Conservation (phyloP, 2,797 vertebrate genomes). For the Centroberyx gerrardi region DNA sequence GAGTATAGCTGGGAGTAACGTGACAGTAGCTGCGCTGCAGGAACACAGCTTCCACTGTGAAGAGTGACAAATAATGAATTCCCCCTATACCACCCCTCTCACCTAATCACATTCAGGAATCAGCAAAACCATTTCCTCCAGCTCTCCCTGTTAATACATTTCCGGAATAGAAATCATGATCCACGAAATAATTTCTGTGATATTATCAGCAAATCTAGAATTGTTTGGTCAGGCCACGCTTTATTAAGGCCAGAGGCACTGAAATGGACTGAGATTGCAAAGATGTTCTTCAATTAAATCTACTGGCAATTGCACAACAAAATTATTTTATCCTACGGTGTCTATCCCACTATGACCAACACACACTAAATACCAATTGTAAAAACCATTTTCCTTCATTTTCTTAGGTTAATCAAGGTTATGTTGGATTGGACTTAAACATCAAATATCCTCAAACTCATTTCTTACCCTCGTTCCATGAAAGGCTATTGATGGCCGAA, state of each 20-base stretch:
- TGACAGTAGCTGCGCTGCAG: conserved; percentile 36
- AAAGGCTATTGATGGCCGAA: conserved; percentile 54
- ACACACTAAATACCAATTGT: conserved; percentile 32
- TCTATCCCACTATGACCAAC: conserved; percentile 22
- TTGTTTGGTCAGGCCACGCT: conserved; percentile 36
- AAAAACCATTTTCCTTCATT: conserved; percentile 15
- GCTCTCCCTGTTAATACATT: conserved; percentile 64
- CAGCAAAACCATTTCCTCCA: conserved; percentile 73
- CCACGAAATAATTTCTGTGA: conserved; percentile 72
- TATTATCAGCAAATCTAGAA: conserved; percentile 65
- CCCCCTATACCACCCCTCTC: conserved; percentile 49
- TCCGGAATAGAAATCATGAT: conserved; percentile 70
- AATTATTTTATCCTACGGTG: conserved; percentile 36
- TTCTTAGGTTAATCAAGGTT: conserved; percentile 47
- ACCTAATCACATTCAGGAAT: conserved; percentile 77
- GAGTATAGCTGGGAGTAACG: conserved; percentile 35
- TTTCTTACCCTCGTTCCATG: conserved; percentile 43
- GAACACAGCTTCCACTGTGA: conserved; percentile 51
- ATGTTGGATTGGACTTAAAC: conserved; percentile 39
- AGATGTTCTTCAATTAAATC: conserved; percentile 64
- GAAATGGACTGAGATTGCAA: conserved; percentile 30
- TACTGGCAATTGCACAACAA: conserved; percentile 20
- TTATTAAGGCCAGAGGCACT: conserved; percentile 16
- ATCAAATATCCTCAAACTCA: conserved; percentile 46
- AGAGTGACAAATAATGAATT: conserved; percentile 78